Conservation (phyloP, 2,888 invertebrate species). For the Catocala fraxini region DNA sequence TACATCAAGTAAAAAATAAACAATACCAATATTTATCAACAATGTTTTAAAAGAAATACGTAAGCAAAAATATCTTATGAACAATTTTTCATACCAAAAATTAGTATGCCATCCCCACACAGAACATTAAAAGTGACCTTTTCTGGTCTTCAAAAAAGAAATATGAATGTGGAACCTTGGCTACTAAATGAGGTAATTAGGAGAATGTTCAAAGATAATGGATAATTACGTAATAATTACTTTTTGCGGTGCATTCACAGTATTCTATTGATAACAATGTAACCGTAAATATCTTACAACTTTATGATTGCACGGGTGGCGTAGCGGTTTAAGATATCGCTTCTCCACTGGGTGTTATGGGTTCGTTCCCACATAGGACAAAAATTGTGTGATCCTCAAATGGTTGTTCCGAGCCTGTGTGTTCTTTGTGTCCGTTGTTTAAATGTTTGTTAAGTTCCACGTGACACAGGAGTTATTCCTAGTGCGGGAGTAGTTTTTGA, state of each 20-base stretch:
- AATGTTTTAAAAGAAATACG: no score
- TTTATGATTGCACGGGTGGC: no score
- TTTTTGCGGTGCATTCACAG: slow-evolving; percentile 36
- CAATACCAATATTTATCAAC: no score
- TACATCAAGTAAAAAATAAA: no score
- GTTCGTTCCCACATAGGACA: not conserved
- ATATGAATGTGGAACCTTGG: slow-evolving; percentile 9
- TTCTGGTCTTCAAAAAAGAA: slow-evolving; percentile 9
- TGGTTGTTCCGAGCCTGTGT: no score
- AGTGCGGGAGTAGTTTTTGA: no score
- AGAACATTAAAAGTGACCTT: slow-evolving; percentile 5
- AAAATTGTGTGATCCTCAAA: no score
- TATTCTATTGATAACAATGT: slow-evolving; percentile 14
- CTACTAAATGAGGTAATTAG: slow-evolving; percentile 7
- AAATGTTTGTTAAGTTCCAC: no score
- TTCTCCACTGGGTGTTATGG: not conserved
- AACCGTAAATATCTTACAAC: not conserved
- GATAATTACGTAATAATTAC: slow-evolving; percentile 30
- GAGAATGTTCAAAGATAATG: slow-evolving; percentile 1
- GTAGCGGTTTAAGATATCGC: no score
- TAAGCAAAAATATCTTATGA: no score
- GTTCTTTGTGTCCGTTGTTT: no score
- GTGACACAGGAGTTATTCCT: no score
- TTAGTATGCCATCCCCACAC: slow-evolving; percentile 10
- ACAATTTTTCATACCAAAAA: slow-evolving; percentile 4